A percentile compares a stretch with the other conserved stretches of the same genome.
Conservation (phyloP, 2,888 invertebrate species). For the Nipponacmea schrenckii region DNA sequence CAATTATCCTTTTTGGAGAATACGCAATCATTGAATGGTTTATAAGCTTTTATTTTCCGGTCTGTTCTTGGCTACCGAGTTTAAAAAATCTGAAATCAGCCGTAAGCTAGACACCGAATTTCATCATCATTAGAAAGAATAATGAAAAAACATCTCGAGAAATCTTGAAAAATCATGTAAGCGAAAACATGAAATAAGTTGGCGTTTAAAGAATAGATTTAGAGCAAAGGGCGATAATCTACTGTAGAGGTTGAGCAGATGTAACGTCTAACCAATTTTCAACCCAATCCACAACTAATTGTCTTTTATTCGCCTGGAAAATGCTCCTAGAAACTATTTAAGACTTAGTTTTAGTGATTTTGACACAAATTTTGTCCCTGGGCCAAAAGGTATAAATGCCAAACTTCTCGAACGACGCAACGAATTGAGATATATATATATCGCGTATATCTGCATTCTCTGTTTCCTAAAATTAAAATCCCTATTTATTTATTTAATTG, state of each 20-base stretch:
- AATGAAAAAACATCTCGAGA: slow-evolving; percentile 1
- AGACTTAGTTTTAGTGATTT: neutral
- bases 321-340: neutral
- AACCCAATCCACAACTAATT: neutral
- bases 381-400: no score
- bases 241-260: neutral
- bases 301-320: neutral
- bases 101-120: neutral
- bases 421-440: no score
- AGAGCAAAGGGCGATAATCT: neutral
- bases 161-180: neutral
- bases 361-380: neutral
- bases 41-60: no score
- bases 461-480: no score
- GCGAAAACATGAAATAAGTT: slow-evolving; percentile 4
- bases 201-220: neutral
- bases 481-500: no score
- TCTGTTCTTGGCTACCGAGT: no score
- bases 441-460: no score
- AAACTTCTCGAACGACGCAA: no score
- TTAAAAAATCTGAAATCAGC: no score
- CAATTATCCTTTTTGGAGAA: no score
- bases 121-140: slow-evolving; percentile 3
- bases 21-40: no score
- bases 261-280: slow-evolving; percentile 6